Evolutionary conservation across 2,113 vertebrate species (phyloP).

Genomic region (Clarias batrachus): DNA sequence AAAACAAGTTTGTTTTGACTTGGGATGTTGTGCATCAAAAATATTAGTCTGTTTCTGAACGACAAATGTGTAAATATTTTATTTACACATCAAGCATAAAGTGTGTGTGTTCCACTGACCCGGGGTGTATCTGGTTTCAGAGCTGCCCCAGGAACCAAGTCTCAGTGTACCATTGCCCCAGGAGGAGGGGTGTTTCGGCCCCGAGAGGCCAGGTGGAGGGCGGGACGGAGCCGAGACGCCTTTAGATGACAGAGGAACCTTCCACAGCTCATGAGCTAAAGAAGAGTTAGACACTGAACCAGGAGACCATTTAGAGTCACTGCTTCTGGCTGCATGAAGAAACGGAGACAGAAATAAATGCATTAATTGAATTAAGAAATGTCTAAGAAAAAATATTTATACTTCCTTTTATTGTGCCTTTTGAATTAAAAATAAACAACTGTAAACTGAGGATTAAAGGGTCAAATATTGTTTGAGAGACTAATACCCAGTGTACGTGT

Average conservation of each 20-base stretch:
- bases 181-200: slow-evolving; percentile 90
- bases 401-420: not conserved
- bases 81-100: not conserved
- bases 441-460: not conserved
- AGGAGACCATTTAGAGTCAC: slow-evolving; percentile 99
- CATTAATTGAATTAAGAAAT: not conserved
- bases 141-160: slow-evolving; percentile 85
- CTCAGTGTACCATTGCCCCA: slow-evolving; percentile 89
- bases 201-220: slow-evolving; percentile 93
- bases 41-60: too few relatives aligned
- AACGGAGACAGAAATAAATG: not conserved
- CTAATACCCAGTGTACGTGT: not conserved
- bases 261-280: slow-evolving; percentile 99
- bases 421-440: not conserved
- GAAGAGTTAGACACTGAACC: slow-evolving; percentile 95
- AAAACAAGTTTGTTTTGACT: too few relatives aligned
- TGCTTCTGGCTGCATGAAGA: slow-evolving; percentile 86
- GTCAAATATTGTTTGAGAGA: not conserved
- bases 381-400: not conserved
- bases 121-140: slow-evolving; percentile 93
- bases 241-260: slow-evolving; percentile 97
- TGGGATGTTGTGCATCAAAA: too few relatives aligned
- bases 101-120: slow-evolving; percentile 72
- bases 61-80: not conserved
- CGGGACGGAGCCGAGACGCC: slow-evolving; percentile 92